Evolutionary conservation across 2,113 vertebrate genomes (phyloP).

Genomic region (Loxodonta africana): DNA sequence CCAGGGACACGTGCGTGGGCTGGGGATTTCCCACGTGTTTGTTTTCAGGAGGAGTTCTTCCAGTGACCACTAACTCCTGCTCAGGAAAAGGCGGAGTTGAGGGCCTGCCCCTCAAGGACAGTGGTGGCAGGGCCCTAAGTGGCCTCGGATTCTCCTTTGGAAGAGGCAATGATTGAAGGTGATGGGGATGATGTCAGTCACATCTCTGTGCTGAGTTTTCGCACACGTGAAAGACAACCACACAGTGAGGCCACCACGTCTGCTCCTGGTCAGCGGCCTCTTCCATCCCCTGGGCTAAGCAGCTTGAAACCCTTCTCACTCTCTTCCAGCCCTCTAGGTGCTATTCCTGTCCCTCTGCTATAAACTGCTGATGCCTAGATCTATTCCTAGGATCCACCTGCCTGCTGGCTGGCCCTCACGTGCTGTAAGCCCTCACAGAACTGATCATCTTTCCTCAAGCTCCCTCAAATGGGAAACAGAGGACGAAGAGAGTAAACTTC

Average conservation of each 20-base stretch:
- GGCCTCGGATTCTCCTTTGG: neutral
- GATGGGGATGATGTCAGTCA: neutral
- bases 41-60: neutral
- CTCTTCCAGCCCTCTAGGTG: slow-evolving; percentile 33
- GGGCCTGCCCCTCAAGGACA: neutral
- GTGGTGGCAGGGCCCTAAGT: neutral
- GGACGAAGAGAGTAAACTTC: neutral
- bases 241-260: neutral
- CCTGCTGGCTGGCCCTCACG: neutral
- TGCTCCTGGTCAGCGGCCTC: neutral
- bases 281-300: neutral
- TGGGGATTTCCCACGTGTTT: neutral
- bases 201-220: neutral
- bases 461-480: too few relatives aligned
- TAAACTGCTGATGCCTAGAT: neutral
- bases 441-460: neutral
- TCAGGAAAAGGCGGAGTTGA: neutral
- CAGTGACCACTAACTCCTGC: neutral
- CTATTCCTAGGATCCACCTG: neutral
- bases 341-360: slow-evolving; percentile 18
- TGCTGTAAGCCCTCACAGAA: neutral
- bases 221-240: fast-evolving
- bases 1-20: neutral
- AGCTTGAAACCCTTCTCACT: slow-evolving; percentile 13
- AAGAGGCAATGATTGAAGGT: neutral